phyloP scores from a whole-genome alignment of 2,888 invertebrate genomes.

The Himalopsyche anomala region DNA sequence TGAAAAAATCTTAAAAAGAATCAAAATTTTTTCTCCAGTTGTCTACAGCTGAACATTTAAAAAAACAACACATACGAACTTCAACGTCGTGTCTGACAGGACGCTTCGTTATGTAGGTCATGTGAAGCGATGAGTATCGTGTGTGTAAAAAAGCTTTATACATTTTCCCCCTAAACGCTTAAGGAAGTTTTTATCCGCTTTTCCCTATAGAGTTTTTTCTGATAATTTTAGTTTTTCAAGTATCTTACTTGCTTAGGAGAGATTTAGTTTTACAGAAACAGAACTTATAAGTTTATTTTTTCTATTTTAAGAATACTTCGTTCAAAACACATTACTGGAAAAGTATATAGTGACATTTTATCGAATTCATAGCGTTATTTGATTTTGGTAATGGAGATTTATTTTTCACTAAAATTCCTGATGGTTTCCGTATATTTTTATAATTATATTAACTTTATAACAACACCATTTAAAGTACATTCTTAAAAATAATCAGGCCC shows the following conservation, averaged over 20 bases:
- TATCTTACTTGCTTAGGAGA: neutral
- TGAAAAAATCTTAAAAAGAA: neutral
- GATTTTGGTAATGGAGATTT: too few species aligned
- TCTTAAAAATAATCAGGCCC: too few species aligned
- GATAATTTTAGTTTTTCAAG: slow-evolving; percentile 5
- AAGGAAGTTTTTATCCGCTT: slow-evolving; percentile 5
- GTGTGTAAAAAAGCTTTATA: slow-evolving; percentile 20
- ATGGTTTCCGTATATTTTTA: too few species aligned
- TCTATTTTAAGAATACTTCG: too few species aligned
- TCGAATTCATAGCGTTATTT: too few species aligned
- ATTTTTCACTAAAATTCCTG: too few species aligned
- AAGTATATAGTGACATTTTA: too few species aligned
- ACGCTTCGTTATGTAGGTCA: slow-evolving; percentile 21
- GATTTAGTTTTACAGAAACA: too few species aligned
- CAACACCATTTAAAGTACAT: too few species aligned
- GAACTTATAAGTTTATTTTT: too few species aligned
- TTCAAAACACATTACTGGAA: too few species aligned
- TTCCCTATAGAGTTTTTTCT: neutral
- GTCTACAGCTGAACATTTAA: slow-evolving; percentile 27
- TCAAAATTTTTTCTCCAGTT: neutral
- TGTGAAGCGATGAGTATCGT: slow-evolving; percentile 30
- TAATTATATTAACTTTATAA: too few species aligned
- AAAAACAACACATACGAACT: slow-evolving; percentile 29
- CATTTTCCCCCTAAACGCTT: neutral
- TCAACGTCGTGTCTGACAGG: slow-evolving; percentile 25